Evolutionary conservation across 2,888 invertebrate genomes (phyloP), one percentile per base, ranked within the genome.

Genomic region (Phortica magna): DNA sequence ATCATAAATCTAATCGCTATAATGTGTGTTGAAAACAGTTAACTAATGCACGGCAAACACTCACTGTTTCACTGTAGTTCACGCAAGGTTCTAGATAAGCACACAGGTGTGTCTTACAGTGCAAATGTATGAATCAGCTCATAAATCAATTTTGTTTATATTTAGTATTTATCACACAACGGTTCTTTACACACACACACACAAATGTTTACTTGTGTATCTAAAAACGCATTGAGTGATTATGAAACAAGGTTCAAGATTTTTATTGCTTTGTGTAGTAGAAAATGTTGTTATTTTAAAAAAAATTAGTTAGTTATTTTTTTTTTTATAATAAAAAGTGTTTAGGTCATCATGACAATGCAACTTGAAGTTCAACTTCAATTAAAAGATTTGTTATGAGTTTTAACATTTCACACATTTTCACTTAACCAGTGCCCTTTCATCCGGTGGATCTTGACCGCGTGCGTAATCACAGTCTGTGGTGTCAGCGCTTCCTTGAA

Each of bases 371-470:
- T 59, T 59, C 17, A 19, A 17, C 19, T 19, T 59, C 22, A 31
- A 39, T n/a, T n/a, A n/a, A n/a, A n/a, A n/a, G n/a, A n/a, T n/a
- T 31, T 41, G 39, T 39, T 39, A 59, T 9, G 19, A 61, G 19
- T 22, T 17, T 2, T 22, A 61, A 12, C n/a, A 31, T 59, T 1
- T 65, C 39, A 65, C 12, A 5, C 31, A 3, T 10, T 31, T 65
- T 65, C 39, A 3, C 42, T 73, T 12, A 31, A 31, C 12, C 74
- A 91, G 91, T 82, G 19, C 83, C 84, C 4, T 91, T 92, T 82
- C 96, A 97, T 92, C 94, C 95, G 6, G 93, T 93, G 17, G 97
- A 97, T 91, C 92, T 96, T n/a, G 94, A 94, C 64, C 93, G 95
- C 78, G 92, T 95, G 2, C 95, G 94, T 88, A 94, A 93, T 78